Evolutionary conservation across 2,113 vertebrate genomes (phyloP), one percentile per base, ranked within the genome.

Genomic region (Cariama cristata): DNA sequence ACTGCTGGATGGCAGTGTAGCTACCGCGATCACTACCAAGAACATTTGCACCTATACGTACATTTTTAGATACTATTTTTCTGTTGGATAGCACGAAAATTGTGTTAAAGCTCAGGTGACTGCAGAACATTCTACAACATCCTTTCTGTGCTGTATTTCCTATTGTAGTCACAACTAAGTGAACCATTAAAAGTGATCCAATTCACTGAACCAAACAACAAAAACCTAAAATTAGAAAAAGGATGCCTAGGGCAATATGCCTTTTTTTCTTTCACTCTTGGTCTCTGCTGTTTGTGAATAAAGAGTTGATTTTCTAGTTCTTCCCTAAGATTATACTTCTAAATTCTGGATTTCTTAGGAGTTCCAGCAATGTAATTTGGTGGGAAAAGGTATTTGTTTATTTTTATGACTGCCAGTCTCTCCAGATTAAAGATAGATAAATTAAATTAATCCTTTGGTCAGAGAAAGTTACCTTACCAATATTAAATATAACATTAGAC

Each of bases 181-280:
- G 55, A 96, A 94, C 47, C 66, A 90, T 67, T 82, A 89, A 66
- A 85, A 90, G 35, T 63, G 59, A 88, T 97, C 49, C 47, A 91
- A 68, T 75, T 93, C 80, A 91, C 35, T 93, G 77, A 97, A 93
- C 72, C 71, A 95, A 94, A 89, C 30, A 91, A 71, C 60, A 66
- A 56, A 86, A 91, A 21, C 8, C 66, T 93, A 87, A 95, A 89
- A 75, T 86, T 93, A 97, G 91, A 86, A 97, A 72, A 94, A 90
- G 22, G 17, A 79, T 86, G 68, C 76, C 68, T 93, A 47, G 28
- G 68, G 86, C 44, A 72, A 92, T 90, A 81, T 20, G 30, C 8
- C 18, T 66, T 75, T 67, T 68, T 77, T 58, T 33, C 26, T 60
- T 74, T 58, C 18, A 35, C 14, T 72, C 68, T 94, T 87, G 22